Conservation (phyloP, 2,113 vertebrate species). For the Forbesichthys papilliferus region DNA sequence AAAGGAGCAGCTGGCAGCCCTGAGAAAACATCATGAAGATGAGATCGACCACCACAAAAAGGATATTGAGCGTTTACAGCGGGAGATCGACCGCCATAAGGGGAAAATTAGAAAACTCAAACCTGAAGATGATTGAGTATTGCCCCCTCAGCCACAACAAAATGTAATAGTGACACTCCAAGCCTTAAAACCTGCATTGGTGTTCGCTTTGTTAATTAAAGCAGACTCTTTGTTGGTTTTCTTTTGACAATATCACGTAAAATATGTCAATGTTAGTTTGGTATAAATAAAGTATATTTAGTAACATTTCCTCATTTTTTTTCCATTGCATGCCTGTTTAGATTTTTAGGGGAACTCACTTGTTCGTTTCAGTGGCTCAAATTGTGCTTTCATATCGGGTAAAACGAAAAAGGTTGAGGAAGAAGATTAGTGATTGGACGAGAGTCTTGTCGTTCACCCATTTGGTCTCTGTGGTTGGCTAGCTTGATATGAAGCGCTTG, state of each 20-base stretch:
- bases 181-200: conserved; percentile 6
- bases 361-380: too few species aligned
- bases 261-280: too few species aligned
- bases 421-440: neutral
- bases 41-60: conserved; percentile 88
- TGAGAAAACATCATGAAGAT: conserved; percentile 85
- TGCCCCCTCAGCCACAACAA: neutral
- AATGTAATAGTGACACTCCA: neutral
- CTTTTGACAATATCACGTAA: too few species aligned
- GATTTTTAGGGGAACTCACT: too few species aligned
- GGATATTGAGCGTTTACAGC: conserved; percentile 89
- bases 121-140: conserved; percentile 69
- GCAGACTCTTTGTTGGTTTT: neutral
- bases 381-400: too few species aligned
- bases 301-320: too few species aligned
- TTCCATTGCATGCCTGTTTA: too few species aligned
- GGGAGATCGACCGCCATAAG: conserved; percentile 89
- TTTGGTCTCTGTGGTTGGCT: neutral
- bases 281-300: too few species aligned
- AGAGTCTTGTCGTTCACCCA: neutral
- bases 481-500: neutral
- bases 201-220: conserved; percentile 6
- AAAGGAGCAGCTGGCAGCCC: conserved; percentile 80
- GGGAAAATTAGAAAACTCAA: conserved; percentile 85
- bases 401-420: neutral